Evolutionary conservation across 2,113 vertebrate species (phyloP), one percentile per base, ranked within the genome.

Genomic region (Daphoenositta chrysoptera): DNA sequence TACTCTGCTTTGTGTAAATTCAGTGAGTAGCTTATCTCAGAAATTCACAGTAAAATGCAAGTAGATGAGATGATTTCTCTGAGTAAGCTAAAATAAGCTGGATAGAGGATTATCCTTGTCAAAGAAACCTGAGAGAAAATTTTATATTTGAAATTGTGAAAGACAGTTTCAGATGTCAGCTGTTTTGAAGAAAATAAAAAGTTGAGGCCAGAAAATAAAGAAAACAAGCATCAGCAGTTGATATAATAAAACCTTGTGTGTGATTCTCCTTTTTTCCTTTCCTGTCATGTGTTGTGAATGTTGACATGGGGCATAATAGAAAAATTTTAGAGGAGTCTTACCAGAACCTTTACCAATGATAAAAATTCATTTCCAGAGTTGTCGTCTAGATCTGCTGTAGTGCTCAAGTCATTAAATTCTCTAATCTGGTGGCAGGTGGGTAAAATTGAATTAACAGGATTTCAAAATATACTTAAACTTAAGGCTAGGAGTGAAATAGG

Each of bases 91-190:
- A 88, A 96, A 78, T 58, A n/a, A 7, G 22, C 61, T 85, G 47
- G 56, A 57, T 35, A 66, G 86, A 93, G 51, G 51, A 89, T 94
- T 86, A 80, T 72, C 64, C 35, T 70, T 94, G 82, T 89, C 79
- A 78, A 53, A 63, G 51, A 64, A 86, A 83, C 75, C 24, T 81
- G 51, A 72, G 64, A 83, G 56, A 48, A 86, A 60, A 47, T 64
- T 81, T 48, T 83, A 4, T 63, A 31, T 70, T 50, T 92, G 71
- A 92, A 78, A 86, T 86, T 40, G 27, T 86, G 68, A 51, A 77
- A 90, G 72, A 50, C 66, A 63, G 63, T 77, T 93, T 90, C 63
- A 70, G 54, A 53, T 94, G 87, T 95, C 81, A 93, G 90, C 82
- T 91, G 1, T 93, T 96, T 89, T 83, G 69, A 83, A 80, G 75